Evolutionary conservation across 2,797 vertebrate species (phyloP), one percentile per base, ranked within the genome.

Genomic region (Decapterus maruadsi): DNA sequence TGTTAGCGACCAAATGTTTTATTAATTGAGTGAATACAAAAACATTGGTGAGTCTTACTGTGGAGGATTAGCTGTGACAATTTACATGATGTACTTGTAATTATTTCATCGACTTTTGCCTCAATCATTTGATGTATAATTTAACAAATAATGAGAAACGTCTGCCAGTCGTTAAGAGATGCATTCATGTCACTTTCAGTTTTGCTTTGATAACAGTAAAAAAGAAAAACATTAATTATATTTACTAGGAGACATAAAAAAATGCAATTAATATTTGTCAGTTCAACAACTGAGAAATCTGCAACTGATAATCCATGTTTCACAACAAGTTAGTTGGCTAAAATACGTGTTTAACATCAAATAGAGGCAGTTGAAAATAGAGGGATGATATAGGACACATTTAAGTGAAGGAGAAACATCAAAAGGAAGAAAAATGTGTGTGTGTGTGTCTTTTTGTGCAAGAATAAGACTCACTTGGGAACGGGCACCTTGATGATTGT

Each of bases 401-500:
- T 29, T 77, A 75, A 80, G 46, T 69, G 54, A 64, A 34, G 46
- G 31, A 36, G 75, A 76, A 72, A 56, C 8, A 53, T n/a, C 6
- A 31, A 77, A 82, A 72, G 20, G 8, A 40, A 14, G 55, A 38
- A 68, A 81, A 78, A 42, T 57, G 55, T 74, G 72, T 78, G 54
- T 73, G 53, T 71, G 66, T 69, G 71, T 77, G 64, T 11, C 70
- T 65, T 77, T 70, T 77, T 51, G 68, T 26, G 76, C 63, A 13
- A 46, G 71, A 78, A 62, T 78, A 76, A 64, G 20, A 97, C 98
- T 99, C 94, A 99, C 98, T 95, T 98, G 71, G 98, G 97, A 91
- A 98, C 80, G 6, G 97, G 96, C 83, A 99, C 97, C 89, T 95
- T 97, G 93, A 99, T 98, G 92, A 99, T 85, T 0, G 91, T 94